Percentiles rank a stretch among this genome's conserved stretches.
These are phyloP conservation scores for Arctia plantaginis DNA, from an alignment of 2,888 invertebrate genomes.

Conservation along the genomic window DNA sequence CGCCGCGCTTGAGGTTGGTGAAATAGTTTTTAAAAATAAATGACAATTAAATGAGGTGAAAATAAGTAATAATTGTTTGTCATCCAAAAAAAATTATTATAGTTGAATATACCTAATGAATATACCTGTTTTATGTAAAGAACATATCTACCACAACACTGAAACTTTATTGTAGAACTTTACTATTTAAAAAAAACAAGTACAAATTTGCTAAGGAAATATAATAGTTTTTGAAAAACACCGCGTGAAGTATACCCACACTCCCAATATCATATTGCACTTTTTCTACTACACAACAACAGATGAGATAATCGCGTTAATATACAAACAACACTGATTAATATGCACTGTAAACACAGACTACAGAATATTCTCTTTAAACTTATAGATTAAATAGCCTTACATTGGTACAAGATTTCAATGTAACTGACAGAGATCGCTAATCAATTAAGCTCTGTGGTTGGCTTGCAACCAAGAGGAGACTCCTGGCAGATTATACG, in stretches of 20 bases:
- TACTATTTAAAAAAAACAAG: not conserved
- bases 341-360: not conserved
- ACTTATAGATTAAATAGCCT: not conserved
- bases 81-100: too few relatives aligned
- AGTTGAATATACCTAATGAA: too few relatives aligned
- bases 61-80: too few relatives aligned
- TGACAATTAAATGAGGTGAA: too few relatives aligned
- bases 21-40: too few relatives aligned
- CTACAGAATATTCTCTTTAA: not conserved
- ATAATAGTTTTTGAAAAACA: too few relatives aligned
- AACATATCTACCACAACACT: not conserved
- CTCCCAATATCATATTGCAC: not conserved
- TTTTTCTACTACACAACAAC: not conserved
- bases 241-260: too few relatives aligned
- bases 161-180: not conserved
- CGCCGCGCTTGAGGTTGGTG: too few relatives aligned
- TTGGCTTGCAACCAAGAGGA: conserved; percentile 86
- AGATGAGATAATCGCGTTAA: not conserved
- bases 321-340: not conserved
- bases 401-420: not conserved
- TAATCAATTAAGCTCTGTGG: conserved; percentile 17
- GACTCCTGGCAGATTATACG: conserved; percentile 86
- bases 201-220: not conserved
- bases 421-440: not conserved
- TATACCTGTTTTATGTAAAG: not conserved